phyloP scores from a whole-genome alignment of 2,113 vertebrate species.

The Oreotrochilus melanogaster region DNA sequence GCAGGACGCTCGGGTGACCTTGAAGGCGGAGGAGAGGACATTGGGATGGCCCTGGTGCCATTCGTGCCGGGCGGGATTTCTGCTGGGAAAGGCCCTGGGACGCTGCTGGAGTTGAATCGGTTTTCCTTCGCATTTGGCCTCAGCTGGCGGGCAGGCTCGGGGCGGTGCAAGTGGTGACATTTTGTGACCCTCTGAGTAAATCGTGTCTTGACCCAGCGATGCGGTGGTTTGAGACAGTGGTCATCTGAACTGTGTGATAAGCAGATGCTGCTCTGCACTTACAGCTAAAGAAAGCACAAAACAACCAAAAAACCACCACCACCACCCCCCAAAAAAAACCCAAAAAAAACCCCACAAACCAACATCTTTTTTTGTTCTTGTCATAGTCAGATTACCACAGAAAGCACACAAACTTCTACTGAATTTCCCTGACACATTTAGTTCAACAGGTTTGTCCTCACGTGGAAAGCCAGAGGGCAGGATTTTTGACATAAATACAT shows the following conservation, averaged over 20 bases:
- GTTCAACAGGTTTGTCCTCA: neutral
- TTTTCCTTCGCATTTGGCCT: neutral
- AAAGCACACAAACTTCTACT: neutral
- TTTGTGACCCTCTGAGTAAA: neutral
- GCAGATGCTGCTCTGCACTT: neutral
- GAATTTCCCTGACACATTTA: neutral
- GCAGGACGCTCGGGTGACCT: neutral
- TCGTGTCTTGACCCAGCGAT: neutral
- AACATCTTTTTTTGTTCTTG: neutral
- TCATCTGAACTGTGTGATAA: neutral
- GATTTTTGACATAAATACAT: neutral
- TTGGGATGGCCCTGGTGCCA: neutral
- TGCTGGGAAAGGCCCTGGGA: neutral
- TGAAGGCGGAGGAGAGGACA: neutral
- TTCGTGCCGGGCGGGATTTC: fast-evolving
- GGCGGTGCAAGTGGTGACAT: neutral
- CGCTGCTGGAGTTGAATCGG: neutral
- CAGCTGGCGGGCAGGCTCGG: fast-evolving
- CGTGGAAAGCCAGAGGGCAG: neutral
- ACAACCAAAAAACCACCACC: no score
- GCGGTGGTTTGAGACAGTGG: neutral
- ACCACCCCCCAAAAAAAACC: no score
- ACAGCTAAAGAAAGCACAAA: neutral
- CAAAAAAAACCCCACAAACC: neutral
- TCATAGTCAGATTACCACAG: neutral